phyloP scores from a whole-genome alignment of 2,113 vertebrate genomes.

The Nothoprocta perdicaria region DNA sequence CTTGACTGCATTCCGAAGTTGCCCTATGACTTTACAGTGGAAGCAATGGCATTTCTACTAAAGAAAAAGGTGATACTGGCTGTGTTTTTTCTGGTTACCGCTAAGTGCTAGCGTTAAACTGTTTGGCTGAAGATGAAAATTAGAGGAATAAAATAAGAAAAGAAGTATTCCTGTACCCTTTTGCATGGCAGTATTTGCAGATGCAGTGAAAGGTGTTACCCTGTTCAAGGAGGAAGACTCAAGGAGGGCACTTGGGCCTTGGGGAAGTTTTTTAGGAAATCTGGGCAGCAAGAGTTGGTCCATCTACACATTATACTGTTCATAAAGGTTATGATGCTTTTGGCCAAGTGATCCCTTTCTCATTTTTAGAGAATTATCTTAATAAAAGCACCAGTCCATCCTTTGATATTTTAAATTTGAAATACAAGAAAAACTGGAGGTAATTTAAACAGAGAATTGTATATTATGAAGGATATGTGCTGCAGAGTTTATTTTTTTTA shows the following conservation, averaged over 20 bases:
- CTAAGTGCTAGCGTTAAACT: not conserved
- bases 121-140: not conserved
- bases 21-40: not conserved
- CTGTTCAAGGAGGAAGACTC: not conserved
- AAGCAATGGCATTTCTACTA: not conserved
- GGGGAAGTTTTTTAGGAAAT: not conserved
- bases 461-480: not conserved
- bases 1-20: not conserved
- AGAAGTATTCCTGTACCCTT: not conserved
- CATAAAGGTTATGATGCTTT: not conserved
- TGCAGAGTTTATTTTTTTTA: not conserved
- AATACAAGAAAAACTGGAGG: not conserved
- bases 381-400: not conserved
- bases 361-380: not conserved
- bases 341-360: not conserved
- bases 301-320: not conserved
- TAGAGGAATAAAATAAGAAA: not conserved
- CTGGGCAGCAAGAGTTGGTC: not conserved
- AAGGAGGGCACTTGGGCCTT: not conserved
- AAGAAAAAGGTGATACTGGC: not conserved
- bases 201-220: not conserved
- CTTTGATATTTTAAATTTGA: not conserved
- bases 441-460: not conserved
- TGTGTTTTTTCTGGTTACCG: not conserved
- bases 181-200: not conserved